These are phyloP conservation scores for Corythaixoides concolor DNA, from an alignment of 2,113 vertebrate species.

Conservation along the genomic window DNA sequence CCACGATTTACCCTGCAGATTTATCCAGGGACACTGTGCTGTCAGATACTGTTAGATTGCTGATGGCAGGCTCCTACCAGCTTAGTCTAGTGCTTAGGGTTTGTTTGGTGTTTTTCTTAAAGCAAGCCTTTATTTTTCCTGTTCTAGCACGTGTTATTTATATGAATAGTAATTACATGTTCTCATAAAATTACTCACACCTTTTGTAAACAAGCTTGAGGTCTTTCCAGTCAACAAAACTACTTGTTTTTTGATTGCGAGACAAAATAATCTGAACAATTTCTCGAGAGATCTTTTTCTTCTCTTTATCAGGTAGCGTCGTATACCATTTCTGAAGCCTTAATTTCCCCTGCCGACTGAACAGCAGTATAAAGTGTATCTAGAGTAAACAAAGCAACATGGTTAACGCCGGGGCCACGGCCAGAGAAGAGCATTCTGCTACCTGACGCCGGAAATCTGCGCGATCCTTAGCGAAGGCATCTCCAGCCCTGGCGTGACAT, in stretches of 20 bases:
- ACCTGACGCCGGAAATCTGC: accelerated
- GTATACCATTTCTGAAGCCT: slow-evolving; percentile 97
- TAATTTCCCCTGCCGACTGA: slow-evolving; percentile 96
- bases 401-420: not conserved
- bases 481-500: accelerated
- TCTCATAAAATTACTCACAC: slow-evolving; percentile 78
- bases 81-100: not conserved
- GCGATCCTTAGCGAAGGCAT: not conserved
- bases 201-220: slow-evolving; percentile 98
- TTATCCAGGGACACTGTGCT: not conserved
- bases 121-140: not conserved
- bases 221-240: slow-evolving; percentile 96
- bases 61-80: not conserved
- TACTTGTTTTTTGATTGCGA: slow-evolving; percentile 88
- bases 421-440: not conserved
- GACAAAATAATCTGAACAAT: slow-evolving; percentile 89
- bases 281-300: slow-evolving; percentile 92
- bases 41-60: not conserved
- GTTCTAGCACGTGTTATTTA: not conserved
- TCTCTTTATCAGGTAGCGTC: slow-evolving; percentile 89
- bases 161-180: not conserved
- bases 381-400: slow-evolving; percentile 63
- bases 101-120: not conserved
- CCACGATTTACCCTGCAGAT: not conserved
- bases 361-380: slow-evolving; percentile 97